These are phyloP conservation scores for silkworm (Bombyx mori) DNA, from an alignment of 1,140 invertebrate genomes.

Conservation along the genomic window ASM3026992v2 NC_085133.1:5795501-5796000, in stretches of 20 bases:
- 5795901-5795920: not conserved
- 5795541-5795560: conserved; percentile 55
- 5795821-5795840: not conserved
- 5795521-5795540: conserved; percentile 54
- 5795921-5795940: not conserved
- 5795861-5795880: not conserved
- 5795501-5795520: conserved; percentile 41
- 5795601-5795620: conserved; percentile 39
- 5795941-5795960: conserved; percentile 26
- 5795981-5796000: conserved; percentile 25
- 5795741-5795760: conserved; percentile 34
- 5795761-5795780: not conserved
- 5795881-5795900: not conserved
- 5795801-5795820: no score
- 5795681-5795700: not conserved
- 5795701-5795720: conserved; percentile 35
- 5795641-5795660: conserved; percentile 22
- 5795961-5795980: conserved; percentile 31
- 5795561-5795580: conserved; percentile 37
- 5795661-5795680: conserved; percentile 25
- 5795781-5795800: not conserved
- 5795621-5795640: conserved; percentile 47
- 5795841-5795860: conserved; percentile 1
- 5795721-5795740: conserved; percentile 34
- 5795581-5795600: conserved; percentile 59